Conservation (phyloP, 37 sponge, comb jelly and placozoan species). For the Theonella swinhoei region DNA sequence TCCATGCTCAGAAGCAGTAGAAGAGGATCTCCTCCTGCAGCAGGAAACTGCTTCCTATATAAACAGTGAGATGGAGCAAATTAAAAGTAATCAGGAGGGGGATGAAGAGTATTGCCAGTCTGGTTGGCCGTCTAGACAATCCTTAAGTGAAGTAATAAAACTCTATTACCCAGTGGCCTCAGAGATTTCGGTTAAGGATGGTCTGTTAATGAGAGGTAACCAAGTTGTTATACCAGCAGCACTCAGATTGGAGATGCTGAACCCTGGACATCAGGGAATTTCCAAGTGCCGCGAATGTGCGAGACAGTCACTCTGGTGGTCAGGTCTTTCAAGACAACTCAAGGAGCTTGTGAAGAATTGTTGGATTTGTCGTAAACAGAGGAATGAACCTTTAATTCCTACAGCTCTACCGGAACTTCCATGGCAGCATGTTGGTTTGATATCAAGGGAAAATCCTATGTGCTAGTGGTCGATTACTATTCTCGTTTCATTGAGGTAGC, state of each 20-base stretch:
- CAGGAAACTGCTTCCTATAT: constrained; percentile 10
- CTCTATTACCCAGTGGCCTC: neutral
- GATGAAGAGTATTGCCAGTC: constrained; percentile 16
- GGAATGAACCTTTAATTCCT: neutral
- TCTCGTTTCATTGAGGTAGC: constrained; percentile 16
- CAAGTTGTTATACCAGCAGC: neutral
- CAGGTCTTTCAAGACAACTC: neutral
- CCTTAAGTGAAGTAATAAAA: neutral
- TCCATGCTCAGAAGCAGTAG: neutral
- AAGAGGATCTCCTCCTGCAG: neutral
- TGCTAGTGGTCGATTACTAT: constrained; percentile 11
- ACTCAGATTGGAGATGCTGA: constrained; percentile 1
- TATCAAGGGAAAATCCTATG: neutral
- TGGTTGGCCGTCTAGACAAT: constrained; percentile 6
- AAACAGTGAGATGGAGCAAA: neutral
- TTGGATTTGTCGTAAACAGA: neutral
- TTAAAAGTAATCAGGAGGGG: constrained; percentile 8
- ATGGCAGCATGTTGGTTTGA: constrained; percentile 16
- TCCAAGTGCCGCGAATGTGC: constrained; percentile 11
- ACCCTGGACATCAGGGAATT: constrained; percentile 35
- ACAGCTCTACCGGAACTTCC: constrained; percentile 1
- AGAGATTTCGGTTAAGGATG: neutral
- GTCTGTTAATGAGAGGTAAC: constrained; percentile 18
- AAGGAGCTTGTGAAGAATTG: neutral
- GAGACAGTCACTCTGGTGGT: constrained; percentile 48